Conservation (phyloP, 2,797 vertebrate species). For the Melanitta fusca region DNA sequence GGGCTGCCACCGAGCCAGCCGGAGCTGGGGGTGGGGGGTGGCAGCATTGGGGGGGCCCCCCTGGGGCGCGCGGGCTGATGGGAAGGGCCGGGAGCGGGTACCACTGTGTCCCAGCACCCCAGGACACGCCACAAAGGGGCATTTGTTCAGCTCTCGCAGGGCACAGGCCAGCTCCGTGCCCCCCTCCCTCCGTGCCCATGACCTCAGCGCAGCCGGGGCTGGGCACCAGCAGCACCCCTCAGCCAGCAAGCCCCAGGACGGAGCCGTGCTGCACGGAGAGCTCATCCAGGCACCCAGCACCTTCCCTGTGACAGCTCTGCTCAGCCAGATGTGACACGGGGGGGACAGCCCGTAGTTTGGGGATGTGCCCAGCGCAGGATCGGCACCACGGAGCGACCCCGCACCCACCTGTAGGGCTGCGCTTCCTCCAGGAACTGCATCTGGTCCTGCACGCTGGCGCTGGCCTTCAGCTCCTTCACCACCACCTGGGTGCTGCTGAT, state of each 20-base stretch:
- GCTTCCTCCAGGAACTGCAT: slow-evolving; percentile 94
- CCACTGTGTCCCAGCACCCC: slow-evolving; percentile 42
- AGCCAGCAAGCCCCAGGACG: accelerated
- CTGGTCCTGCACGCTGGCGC: slow-evolving; percentile 90
- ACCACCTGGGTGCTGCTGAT: slow-evolving; percentile 90
- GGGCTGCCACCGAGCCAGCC: background rate
- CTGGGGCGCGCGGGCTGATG: background rate
- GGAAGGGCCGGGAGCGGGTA: background rate
- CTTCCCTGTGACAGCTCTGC: accelerated
- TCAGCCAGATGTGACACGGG: accelerated
- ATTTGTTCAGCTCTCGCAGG: slow-evolving; percentile 19
- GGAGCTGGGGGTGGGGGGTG: background rate
- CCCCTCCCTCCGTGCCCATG: background rate
- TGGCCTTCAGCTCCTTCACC: slow-evolving; percentile 93
- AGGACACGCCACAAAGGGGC: slow-evolving; percentile 14
- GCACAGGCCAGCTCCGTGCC: background rate
- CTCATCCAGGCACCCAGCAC: accelerated
- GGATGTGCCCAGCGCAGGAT: background rate
- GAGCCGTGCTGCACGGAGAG: background rate
- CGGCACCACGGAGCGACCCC: accelerated
- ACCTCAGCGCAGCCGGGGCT: background rate
- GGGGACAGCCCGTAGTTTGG: background rate
- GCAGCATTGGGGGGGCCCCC: background rate
- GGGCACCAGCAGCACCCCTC: background rate
- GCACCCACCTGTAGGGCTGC: slow-evolving; percentile 88